A percentile compares a stretch with the other conserved stretches of the same genome.
Conservation (phyloP, 1,140 invertebrate genomes). For the Reticulitermes speratus region DNA sequence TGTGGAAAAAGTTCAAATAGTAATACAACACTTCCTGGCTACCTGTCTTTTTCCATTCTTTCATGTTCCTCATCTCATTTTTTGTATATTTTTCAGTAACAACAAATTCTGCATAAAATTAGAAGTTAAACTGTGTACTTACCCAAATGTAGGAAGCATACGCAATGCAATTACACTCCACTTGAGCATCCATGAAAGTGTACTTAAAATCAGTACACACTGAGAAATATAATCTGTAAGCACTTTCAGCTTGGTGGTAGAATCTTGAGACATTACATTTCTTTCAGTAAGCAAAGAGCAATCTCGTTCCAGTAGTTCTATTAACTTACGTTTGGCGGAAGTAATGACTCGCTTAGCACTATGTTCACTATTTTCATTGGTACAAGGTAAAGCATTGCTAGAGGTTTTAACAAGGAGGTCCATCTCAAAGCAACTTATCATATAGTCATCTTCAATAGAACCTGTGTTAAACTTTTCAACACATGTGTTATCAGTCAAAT, state of each 20-base stretch:
- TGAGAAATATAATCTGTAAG: slow-evolving; percentile 2
- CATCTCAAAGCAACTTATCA: slow-evolving; percentile 26
- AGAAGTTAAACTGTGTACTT: background rate
- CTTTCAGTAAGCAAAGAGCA: background rate
- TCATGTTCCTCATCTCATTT: too few relatives aligned
- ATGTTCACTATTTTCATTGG: background rate
- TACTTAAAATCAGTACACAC: background rate
- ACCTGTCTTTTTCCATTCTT: too few relatives aligned
- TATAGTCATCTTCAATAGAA: slow-evolving; percentile 28
- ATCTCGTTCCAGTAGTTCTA: slow-evolving; percentile 19
- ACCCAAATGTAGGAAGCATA: background rate
- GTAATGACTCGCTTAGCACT: background rate
- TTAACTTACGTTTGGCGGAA: background rate
- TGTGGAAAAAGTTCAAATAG: too few relatives aligned
- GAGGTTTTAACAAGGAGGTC: background rate
- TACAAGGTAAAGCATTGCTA: background rate
- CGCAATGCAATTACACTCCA: background rate
- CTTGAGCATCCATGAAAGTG: slow-evolving; percentile 22
- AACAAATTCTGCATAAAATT: too few relatives aligned
- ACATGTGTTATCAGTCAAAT: too few relatives aligned
- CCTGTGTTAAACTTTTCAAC: background rate
- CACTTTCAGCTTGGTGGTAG: background rate
- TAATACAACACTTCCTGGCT: too few relatives aligned
- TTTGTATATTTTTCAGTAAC: too few relatives aligned
- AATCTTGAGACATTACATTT: background rate